A percentile compares a stretch with the other conserved stretches of the same genome.
These are phyloP conservation scores for Notamacropus eugenii DNA, from an alignment of 2,797 vertebrate species.

Conservation along the genomic window DNA sequence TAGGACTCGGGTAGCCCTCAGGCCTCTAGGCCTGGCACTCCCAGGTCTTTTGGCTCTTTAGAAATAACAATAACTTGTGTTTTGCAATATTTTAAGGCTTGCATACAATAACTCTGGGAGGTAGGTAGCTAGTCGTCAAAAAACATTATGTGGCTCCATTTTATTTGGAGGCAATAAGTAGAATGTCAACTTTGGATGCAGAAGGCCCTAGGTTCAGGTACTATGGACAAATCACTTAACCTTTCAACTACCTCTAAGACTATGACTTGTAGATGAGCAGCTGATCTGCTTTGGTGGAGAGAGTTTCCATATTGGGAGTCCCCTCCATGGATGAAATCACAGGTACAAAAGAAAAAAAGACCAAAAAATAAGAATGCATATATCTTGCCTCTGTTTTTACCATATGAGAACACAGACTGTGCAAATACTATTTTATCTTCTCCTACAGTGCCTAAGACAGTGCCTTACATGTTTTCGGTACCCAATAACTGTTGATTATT, in stretches of 20 bases:
- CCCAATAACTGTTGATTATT: background rate
- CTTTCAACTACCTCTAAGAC: background rate
- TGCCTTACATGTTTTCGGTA: rapidly evolving
- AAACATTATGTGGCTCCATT: background rate
- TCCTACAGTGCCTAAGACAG: too few relatives aligned
- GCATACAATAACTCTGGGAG: background rate
- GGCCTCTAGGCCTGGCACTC: too few relatives aligned
- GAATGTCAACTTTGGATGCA: background rate
- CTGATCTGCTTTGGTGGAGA: background rate
- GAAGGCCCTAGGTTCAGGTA: background rate
- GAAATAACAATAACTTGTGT: background rate
- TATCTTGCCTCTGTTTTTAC: background rate
- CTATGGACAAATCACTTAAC: background rate
- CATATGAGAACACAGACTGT: background rate
- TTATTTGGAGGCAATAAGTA: background rate
- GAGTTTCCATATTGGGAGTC: background rate
- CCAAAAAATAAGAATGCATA: background rate
- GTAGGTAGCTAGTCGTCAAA: background rate
- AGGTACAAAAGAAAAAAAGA: too few relatives aligned
- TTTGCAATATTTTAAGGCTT: background rate
- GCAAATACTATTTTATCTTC: background rate
- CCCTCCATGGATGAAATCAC: background rate
- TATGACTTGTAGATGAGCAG: background rate
- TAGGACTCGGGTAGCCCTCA: too few relatives aligned
- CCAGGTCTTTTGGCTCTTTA: background rate